A percentile compares a stretch with the other conserved stretches of the same genome.
phyloP scores from a whole-genome alignment of 2,113 vertebrate genomes.

The Gambusia affinis region DNA sequence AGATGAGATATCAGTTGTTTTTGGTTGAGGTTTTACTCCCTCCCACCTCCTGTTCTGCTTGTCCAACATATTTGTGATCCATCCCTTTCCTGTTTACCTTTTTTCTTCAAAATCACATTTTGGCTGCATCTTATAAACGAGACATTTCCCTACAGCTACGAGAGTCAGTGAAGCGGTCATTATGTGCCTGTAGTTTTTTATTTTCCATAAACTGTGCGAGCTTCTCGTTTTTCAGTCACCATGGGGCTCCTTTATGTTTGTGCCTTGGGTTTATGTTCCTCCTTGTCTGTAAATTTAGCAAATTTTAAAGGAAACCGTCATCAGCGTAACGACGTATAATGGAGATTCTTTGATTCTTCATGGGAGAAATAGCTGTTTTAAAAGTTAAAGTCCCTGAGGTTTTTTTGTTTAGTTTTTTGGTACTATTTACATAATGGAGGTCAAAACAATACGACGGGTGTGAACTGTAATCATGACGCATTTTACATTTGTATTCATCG shows the following conservation, averaged over 20 bases:
- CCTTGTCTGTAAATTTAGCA: not conserved
- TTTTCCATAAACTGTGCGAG: not conserved
- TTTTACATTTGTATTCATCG: not conserved
- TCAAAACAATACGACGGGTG: not conserved
- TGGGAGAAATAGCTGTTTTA: not conserved
- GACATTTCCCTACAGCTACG: not conserved
- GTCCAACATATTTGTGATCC: not conserved
- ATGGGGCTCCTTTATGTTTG: not conserved
- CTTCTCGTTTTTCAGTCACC: not conserved
- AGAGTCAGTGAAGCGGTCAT: not conserved
- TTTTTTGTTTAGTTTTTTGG: not conserved
- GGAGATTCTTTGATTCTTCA: not conserved
- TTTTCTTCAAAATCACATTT: not conserved
- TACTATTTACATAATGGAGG: not conserved
- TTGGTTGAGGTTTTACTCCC: not conserved
- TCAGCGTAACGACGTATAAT: not conserved
- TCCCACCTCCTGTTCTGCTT: not conserved
- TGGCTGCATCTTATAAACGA: not conserved
- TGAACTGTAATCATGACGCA: not conserved
- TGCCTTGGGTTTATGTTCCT: not conserved
- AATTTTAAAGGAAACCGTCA: not conserved
- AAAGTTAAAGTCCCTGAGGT: not conserved
- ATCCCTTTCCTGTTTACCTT: not conserved
- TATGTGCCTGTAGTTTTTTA: not conserved
- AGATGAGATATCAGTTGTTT: not conserved